phyloP scores from a whole-genome alignment of 2,113 vertebrate genomes.

The Eolophus roseicapilla region DNA sequence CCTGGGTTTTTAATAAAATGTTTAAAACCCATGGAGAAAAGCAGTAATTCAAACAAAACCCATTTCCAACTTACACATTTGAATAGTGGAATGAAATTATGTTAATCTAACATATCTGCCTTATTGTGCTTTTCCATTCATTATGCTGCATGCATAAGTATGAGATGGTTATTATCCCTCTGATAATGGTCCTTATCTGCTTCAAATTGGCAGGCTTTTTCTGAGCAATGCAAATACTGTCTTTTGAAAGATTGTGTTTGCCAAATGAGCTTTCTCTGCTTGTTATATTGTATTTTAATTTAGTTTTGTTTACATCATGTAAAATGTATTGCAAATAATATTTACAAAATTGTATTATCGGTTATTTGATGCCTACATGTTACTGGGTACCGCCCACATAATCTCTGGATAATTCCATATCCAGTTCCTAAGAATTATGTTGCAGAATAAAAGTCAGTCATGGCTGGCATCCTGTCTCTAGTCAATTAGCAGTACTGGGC shows the following conservation, averaged over 20 bases:
- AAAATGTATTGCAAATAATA: slow-evolving; percentile 43
- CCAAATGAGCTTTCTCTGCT: slow-evolving; percentile 29
- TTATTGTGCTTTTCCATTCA: slow-evolving; percentile 70
- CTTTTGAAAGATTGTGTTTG: slow-evolving; percentile 61
- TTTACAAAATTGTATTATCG: slow-evolving; percentile 36
- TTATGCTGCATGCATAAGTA: slow-evolving; percentile 68
- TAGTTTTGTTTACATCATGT: slow-evolving; percentile 56
- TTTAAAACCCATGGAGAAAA: slow-evolving; percentile 55
- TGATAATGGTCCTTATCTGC: slow-evolving; percentile 69
- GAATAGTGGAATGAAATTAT: slow-evolving; percentile 74
- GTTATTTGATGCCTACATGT: neutral
- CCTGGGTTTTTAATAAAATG: slow-evolving; percentile 51
- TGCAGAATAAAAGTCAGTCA: neutral
- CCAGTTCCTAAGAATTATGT: neutral
- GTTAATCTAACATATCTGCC: slow-evolving; percentile 71
- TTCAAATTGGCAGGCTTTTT: slow-evolving; percentile 65
- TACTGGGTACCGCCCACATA: neutral
- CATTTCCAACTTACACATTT: slow-evolving; percentile 65
- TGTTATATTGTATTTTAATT: slow-evolving; percentile 57
- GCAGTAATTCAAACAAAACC: slow-evolving; percentile 71
- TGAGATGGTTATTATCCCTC: slow-evolving; percentile 69
- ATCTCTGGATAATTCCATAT: neutral
- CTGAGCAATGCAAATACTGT: slow-evolving; percentile 36
- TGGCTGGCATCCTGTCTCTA: neutral
- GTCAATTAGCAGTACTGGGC: neutral